phyloP scores from a whole-genome alignment of 2,113 vertebrate species.

The Pseudopipra pipra region DNA sequence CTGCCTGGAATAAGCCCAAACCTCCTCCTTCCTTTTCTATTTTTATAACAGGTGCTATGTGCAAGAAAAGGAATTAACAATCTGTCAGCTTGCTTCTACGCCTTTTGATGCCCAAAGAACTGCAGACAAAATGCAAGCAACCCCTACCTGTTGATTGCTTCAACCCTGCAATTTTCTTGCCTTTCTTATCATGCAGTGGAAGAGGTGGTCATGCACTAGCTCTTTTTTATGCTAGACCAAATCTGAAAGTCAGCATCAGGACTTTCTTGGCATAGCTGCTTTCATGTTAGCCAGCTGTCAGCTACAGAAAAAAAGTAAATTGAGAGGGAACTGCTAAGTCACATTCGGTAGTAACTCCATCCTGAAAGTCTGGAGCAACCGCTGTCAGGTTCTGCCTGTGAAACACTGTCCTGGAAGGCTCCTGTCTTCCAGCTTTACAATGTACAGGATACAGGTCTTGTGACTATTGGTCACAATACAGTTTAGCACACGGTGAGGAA shows the following conservation, averaged over 20 bases:
- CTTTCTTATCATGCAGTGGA: neutral
- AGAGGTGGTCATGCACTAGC: neutral
- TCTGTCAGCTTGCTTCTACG: neutral
- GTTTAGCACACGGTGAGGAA: accelerated
- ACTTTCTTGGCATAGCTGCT: neutral
- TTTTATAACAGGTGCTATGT: neutral
- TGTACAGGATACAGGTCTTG: accelerated
- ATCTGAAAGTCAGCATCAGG: neutral
- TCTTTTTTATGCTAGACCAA: neutral
- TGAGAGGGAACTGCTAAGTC: neutral
- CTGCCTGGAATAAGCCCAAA: slow-evolving; percentile 43
- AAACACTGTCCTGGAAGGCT: neutral
- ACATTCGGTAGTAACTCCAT: neutral
- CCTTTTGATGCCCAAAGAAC: neutral
- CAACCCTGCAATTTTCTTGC: neutral
- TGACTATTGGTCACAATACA: accelerated
- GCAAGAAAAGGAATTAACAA: slow-evolving; percentile 25
- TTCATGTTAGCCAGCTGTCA: neutral
- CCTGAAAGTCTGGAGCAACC: neutral
- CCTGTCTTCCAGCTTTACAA: neutral
- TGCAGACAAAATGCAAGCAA: neutral
- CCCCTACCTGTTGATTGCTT: neutral
- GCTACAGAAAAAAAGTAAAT: neutral
- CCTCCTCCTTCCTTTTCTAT: slow-evolving; percentile 20
- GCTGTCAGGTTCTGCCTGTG: neutral